Conservation (phyloP, 1,140 invertebrate genomes). For the Hetaerina americana region DNA sequence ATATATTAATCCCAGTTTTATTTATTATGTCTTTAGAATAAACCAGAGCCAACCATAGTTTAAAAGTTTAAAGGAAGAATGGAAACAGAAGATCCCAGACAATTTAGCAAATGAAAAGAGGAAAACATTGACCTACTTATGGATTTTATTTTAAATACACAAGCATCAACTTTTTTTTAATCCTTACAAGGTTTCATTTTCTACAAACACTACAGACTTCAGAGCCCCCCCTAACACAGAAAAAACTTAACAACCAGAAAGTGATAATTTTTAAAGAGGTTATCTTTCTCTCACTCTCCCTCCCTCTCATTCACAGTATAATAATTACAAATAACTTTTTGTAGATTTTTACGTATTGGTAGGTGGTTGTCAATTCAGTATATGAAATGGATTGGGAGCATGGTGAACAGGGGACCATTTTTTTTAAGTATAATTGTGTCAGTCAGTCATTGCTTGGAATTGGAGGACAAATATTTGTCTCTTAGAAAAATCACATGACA, state of each 20-base stretch:
- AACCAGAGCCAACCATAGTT: too few relatives aligned
- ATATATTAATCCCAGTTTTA: too few relatives aligned
- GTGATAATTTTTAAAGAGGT: not conserved
- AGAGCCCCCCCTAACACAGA: conserved; percentile 4
- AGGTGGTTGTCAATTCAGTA: not conserved
- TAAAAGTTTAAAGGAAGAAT: too few relatives aligned
- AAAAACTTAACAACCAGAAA: conserved; percentile 7
- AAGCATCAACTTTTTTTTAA: conserved; percentile 8
- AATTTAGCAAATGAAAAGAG: conserved; percentile 1
- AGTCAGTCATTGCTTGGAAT: not conserved
- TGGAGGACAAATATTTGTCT: not conserved
- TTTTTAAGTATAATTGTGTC: not conserved
- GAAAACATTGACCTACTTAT: not conserved
- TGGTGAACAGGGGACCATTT: not conserved
- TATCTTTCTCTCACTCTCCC: not conserved
- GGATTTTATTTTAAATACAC: conserved; percentile 7
- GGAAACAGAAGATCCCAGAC: too few relatives aligned
- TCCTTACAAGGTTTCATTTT: conserved; percentile 6
- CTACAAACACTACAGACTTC: conserved; percentile 6
- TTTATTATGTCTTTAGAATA: too few relatives aligned
- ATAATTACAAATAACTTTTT: not conserved
- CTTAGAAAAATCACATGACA: not conserved
- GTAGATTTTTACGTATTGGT: not conserved
- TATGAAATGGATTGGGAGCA: not conserved
- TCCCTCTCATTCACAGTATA: not conserved